Conservation (phyloP, 2,113 vertebrate species). For the Mionectes macconnelli region DNA sequence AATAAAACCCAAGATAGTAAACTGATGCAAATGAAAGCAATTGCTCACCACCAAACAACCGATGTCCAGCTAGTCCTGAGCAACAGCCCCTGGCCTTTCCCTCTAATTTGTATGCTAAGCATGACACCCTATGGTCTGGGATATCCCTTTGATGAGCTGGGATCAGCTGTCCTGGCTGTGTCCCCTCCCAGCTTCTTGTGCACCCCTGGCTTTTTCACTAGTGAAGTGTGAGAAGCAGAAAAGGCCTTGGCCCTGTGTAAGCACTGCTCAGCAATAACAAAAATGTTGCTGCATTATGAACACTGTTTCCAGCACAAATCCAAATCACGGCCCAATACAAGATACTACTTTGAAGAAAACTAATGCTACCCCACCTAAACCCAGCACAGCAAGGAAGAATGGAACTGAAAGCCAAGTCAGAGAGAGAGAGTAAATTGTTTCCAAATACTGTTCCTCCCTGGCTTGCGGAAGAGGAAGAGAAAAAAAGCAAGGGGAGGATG, state of each 20-base stretch:
- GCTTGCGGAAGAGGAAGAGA: neutral
- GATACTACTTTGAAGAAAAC: neutral
- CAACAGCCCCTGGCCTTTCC: neutral
- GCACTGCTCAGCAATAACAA: neutral
- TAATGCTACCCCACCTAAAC: neutral
- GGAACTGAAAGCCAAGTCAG: neutral
- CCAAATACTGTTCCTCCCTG: neutral
- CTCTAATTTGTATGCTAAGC: neutral
- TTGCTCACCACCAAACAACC: neutral
- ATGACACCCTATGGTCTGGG: neutral
- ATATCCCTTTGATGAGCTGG: neutral
- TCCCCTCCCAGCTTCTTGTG: neutral
- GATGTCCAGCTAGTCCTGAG: neutral
- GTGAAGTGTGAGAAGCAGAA: neutral
- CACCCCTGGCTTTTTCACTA: neutral
- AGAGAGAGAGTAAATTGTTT: neutral
- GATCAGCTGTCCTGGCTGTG: neutral
- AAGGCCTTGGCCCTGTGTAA: rapidly evolving
- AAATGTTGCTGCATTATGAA: neutral
- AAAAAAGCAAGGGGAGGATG: neutral
- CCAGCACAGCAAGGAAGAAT: neutral
- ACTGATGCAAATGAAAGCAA: neutral
- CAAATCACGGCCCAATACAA: neutral
- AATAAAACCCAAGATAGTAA: neutral
- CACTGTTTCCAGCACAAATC: neutral